Conservation (phyloP, 2,113 vertebrate species). For the Heloderma charlesbogerti region DNA sequence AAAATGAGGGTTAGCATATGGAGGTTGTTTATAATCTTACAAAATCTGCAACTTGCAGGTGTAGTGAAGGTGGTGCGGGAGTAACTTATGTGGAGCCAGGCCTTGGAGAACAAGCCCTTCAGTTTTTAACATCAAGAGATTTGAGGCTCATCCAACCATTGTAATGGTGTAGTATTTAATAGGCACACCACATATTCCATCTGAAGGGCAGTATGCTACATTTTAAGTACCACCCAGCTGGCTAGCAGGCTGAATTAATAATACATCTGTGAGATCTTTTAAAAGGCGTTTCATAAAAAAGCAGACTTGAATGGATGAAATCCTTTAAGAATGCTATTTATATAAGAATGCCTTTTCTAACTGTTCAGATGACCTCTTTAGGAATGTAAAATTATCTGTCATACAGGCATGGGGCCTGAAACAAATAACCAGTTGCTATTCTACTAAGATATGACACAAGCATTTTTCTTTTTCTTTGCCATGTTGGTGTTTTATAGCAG, state of each 20-base stretch:
- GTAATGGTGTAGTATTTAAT: background rate
- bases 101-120: background rate
- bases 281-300: background rate
- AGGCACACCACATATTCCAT: background rate
- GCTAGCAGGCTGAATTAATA: background rate
- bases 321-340: background rate
- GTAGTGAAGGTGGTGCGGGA: background rate
- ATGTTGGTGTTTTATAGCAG: conserved; percentile 30
- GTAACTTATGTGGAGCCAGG: background rate
- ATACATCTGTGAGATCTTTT: background rate
- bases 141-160: background rate
- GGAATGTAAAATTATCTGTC: conserved; percentile 40
- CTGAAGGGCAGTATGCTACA: background rate
- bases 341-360: background rate
- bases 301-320: background rate
- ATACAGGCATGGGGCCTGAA: conserved; percentile 25
- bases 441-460: conserved; percentile 14
- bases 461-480: background rate
- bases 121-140: background rate
- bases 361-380: background rate
- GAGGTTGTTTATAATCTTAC: background rate
- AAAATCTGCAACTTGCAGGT: background rate
- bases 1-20: background rate
- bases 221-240: background rate
- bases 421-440: conserved; percentile 44